Evolutionary conservation across 2,113 vertebrate species (phyloP).

Genomic region (Microtus pennsylvanicus): DNA sequence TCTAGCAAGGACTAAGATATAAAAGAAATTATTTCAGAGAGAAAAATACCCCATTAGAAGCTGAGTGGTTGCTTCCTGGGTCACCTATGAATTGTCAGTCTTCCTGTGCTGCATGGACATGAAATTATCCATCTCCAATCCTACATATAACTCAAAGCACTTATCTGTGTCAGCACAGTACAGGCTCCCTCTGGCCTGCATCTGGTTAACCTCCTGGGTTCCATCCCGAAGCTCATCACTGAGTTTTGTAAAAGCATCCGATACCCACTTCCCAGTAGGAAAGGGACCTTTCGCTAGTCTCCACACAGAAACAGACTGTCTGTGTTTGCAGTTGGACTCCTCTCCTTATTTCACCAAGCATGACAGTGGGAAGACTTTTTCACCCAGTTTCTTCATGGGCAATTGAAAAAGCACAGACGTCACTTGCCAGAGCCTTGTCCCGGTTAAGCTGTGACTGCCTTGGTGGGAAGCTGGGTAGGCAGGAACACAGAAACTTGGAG

Average conservation of each 20-base stretch:
- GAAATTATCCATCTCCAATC: neutral
- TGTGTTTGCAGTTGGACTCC: neutral
- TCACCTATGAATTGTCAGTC: neutral
- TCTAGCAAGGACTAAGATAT: conserved; percentile 27
- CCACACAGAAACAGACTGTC: conserved; percentile 5
- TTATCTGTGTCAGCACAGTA: neutral
- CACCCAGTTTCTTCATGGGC: conserved; percentile 49
- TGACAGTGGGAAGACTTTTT: conserved; percentile 40
- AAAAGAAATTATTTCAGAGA: neutral
- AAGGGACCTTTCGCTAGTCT: conserved; percentile 21
- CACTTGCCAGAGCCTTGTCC: neutral
- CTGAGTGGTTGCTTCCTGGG: neutral
- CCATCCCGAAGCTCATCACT: neutral
- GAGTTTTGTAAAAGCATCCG: neutral
- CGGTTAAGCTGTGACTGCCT: conserved; percentile 53
- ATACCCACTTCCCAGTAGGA: neutral
- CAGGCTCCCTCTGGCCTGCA: neutral
- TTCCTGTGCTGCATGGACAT: neutral
- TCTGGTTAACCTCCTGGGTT: neutral
- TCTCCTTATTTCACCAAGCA: neutral
- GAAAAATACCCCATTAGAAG: neutral
- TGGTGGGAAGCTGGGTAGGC: conserved; percentile 15
- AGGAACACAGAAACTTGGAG: conserved; percentile 46
- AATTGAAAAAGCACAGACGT: conserved; percentile 40
- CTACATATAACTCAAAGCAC: neutral